These are phyloP conservation scores for Apodemia zela DNA, from an alignment of 2,888 invertebrate genomes.

Conservation along the genomic window DNA sequence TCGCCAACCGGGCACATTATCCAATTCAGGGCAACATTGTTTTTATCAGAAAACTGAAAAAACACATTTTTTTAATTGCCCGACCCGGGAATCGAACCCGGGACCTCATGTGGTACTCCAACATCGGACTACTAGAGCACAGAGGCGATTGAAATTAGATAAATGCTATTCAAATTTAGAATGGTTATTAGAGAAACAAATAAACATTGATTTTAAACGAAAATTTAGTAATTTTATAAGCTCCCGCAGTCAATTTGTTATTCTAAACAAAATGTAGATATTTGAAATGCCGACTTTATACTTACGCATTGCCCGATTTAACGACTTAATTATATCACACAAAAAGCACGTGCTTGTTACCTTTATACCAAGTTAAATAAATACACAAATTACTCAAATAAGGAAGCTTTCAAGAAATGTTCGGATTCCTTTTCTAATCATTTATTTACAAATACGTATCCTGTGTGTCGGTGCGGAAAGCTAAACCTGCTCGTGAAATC, in stretches of 20 bases:
- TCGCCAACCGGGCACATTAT: too few species aligned
- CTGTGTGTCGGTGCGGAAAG: conserved; percentile 48
- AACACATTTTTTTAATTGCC: too few species aligned
- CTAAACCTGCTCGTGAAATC: conserved; percentile 48
- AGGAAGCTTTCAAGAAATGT: conserved; percentile 52
- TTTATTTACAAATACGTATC: conserved; percentile 61
- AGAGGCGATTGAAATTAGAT: too few species aligned
- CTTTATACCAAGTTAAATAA: conserved; percentile 46
- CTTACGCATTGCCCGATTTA: not conserved
- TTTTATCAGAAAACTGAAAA: too few species aligned
- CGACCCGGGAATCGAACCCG: too few species aligned
- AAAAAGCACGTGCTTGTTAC: conserved; percentile 45
- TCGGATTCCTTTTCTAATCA: conserved; percentile 58
- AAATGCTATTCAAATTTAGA: too few species aligned
- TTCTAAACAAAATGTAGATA: not conserved
- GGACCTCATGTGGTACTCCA: too few species aligned
- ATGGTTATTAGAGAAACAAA: too few species aligned
- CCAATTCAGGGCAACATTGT: too few species aligned
- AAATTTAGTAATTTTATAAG: not conserved
- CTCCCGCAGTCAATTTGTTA: not conserved
- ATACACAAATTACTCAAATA: conserved; percentile 44
- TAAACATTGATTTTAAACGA: too few species aligned
- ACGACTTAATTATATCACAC: conserved; percentile 37
- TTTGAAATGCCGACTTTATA: conserved; percentile 12
- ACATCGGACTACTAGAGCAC: too few species aligned